These are phyloP conservation scores for Bicyclus anynana DNA, from an alignment of 1,140 invertebrate species.

Conservation along the genomic window DNA sequence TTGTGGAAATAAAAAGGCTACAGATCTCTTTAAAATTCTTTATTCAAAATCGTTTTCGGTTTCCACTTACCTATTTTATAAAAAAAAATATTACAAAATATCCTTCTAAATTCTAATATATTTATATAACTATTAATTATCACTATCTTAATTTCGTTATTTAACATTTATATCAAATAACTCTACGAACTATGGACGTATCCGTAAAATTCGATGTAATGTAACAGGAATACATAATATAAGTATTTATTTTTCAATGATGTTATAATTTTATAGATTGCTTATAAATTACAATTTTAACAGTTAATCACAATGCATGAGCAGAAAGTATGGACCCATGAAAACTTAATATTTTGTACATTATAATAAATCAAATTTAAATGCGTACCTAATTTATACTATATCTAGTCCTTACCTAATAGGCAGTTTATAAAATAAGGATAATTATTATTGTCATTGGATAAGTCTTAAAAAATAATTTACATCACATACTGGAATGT, in stretches of 20 bases:
- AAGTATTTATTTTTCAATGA: not conserved
- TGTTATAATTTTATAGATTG: not conserved
- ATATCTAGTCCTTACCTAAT: conserved; percentile 34
- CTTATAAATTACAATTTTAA: conserved; percentile 8
- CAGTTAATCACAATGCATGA: conserved; percentile 57
- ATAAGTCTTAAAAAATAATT: conserved; percentile 30
- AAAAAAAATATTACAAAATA: conserved; percentile 34
- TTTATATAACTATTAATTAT: conserved; percentile 19
- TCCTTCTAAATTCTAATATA: not conserved
- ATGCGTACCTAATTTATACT: conserved; percentile 58
- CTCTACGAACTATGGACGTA: conserved; percentile 18
- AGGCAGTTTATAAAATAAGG: conserved; percentile 49
- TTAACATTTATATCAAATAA: conserved; percentile 5
- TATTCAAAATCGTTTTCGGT: conserved; percentile 19
- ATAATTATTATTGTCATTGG: conserved; percentile 60
- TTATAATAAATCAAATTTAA: conserved; percentile 60
- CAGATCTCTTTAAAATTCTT: conserved; percentile 18
- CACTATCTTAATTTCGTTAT: conserved; percentile 21
- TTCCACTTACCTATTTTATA: conserved; percentile 26
- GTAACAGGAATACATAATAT: not conserved
- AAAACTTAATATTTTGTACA: conserved; percentile 69
- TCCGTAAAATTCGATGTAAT: conserved; percentile 21
- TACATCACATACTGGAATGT: conserved; percentile 50
- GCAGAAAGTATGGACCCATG: conserved; percentile 46
- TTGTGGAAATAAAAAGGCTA: not conserved